These are phyloP conservation scores for Anthonomus grandis DNA, from an alignment of 1,140 invertebrate species.

Conservation along the genomic window DNA sequence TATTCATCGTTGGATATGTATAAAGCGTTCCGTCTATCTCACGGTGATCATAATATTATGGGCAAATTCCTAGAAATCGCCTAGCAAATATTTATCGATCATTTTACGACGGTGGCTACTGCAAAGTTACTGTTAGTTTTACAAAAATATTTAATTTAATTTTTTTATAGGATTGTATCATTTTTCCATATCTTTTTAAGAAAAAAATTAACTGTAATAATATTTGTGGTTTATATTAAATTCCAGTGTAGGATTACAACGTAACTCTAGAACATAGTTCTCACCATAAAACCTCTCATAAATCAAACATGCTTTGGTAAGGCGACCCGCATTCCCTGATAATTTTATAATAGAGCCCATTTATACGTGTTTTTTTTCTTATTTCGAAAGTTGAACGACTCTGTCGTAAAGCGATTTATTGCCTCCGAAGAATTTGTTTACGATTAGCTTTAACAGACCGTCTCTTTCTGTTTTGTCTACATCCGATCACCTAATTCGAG, in stretches of 20 bases:
- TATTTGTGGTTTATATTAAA: background rate
- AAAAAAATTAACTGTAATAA: too few species aligned
- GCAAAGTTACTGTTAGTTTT: too few species aligned
- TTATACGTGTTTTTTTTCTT: conserved; percentile 5
- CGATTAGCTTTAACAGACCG: background rate
- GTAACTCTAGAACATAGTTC: background rate
- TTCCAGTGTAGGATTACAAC: background rate
- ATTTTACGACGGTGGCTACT: too few species aligned
- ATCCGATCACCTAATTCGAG: background rate
- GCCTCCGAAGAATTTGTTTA: background rate
- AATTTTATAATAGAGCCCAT: conserved; percentile 15
- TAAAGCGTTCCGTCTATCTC: too few species aligned
- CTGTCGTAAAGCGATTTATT: conserved; percentile 4
- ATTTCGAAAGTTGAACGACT: conserved; percentile 5
- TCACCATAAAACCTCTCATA: background rate
- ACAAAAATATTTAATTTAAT: too few species aligned
- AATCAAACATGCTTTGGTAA: conserved; percentile 8
- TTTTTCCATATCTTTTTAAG: too few species aligned
- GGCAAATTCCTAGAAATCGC: too few species aligned
- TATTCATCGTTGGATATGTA: too few species aligned
- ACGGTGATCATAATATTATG: too few species aligned
- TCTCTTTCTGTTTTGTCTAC: conserved; percentile 6
- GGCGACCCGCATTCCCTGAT: conserved; percentile 14
- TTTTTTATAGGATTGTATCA: too few species aligned
- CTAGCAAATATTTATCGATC: too few species aligned